A percentile compares a stretch with the other conserved stretches of the same genome.
Evolutionary conservation across 2,113 vertebrate genomes (phyloP).

Genomic region (Cichladusa arquata): DNA sequence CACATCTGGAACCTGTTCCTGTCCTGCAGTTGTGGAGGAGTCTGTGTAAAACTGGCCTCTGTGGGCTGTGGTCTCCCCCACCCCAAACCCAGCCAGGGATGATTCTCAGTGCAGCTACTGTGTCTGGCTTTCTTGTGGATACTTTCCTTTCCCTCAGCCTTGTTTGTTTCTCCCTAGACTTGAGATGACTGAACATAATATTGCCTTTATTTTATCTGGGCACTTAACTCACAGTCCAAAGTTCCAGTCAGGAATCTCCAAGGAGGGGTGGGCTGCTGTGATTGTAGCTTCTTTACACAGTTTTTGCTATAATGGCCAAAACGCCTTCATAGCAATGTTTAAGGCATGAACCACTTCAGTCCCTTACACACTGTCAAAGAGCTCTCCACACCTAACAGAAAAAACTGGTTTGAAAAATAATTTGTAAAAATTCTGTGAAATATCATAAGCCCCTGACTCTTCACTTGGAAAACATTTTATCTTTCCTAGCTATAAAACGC

Average conservation of each 20-base stretch:
- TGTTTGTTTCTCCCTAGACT: too few species aligned
- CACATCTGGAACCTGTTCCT: too few species aligned
- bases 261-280: not conserved
- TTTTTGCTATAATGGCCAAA: not conserved
- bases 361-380: not conserved
- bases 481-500: not conserved
- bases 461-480: not conserved
- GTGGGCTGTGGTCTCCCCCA: too few species aligned
- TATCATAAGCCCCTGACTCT: not conserved
- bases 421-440: not conserved
- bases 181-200: too few species aligned
- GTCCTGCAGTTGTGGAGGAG: too few species aligned
- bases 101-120: too few species aligned
- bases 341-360: not conserved
- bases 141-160: too few species aligned
- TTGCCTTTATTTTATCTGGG: too few species aligned
- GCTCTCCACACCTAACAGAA: not conserved
- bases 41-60: too few species aligned
- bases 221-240: accelerated
- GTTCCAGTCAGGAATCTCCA: not conserved
- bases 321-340: not conserved
- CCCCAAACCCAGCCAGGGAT: too few species aligned
- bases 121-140: too few species aligned
- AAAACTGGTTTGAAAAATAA: not conserved
- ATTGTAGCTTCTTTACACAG: not conserved